A percentile compares a stretch with the other conserved stretches of the same genome.
These are phyloP conservation scores for Nasua narica DNA, from an alignment of 2,797 vertebrate species.

Conservation along the genomic window DNA sequence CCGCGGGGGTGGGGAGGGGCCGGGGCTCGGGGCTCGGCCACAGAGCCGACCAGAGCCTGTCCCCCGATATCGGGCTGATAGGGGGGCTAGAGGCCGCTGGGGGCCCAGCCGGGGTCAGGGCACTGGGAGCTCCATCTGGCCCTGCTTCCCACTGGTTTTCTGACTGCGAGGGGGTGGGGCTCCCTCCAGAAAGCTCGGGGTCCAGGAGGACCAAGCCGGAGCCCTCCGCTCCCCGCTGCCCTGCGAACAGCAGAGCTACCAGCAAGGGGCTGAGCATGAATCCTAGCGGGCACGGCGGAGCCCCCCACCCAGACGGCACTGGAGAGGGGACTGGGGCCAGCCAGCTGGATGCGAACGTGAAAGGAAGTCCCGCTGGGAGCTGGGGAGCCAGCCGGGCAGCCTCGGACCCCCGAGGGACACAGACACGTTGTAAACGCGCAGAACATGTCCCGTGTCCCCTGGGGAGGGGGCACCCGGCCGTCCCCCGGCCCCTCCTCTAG, in stretches of 20 bases:
- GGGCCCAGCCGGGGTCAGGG: not conserved
- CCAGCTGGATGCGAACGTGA: not conserved
- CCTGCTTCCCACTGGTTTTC: not conserved
- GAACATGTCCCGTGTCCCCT: not conserved
- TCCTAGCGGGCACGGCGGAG: not conserved
- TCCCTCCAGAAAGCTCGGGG: not conserved
- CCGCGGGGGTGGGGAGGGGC: accelerated
- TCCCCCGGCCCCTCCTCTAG: not conserved
- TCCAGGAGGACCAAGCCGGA: not conserved
- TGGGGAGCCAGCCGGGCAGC: not conserved
- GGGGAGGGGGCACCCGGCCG: not conserved
- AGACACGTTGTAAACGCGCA: not conserved
- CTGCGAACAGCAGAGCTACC: no score
- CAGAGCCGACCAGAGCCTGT: not conserved
- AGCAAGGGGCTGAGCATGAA: not conserved
- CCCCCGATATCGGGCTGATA: not conserved
- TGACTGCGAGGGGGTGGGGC: not conserved
- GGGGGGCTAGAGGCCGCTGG: not conserved
- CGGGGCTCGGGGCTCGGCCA: not conserved
- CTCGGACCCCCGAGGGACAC: not conserved
- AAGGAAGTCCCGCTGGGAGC: not conserved
- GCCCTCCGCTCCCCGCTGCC: not conserved
- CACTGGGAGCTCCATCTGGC: not conserved
- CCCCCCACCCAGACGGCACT: slow-evolving; percentile 70
- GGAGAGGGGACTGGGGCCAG: slow-evolving; percentile 61